These are phyloP conservation scores for Dreissena polymorpha DNA, from an alignment of 1,140 invertebrate genomes.

Conservation along the genomic window DNA sequence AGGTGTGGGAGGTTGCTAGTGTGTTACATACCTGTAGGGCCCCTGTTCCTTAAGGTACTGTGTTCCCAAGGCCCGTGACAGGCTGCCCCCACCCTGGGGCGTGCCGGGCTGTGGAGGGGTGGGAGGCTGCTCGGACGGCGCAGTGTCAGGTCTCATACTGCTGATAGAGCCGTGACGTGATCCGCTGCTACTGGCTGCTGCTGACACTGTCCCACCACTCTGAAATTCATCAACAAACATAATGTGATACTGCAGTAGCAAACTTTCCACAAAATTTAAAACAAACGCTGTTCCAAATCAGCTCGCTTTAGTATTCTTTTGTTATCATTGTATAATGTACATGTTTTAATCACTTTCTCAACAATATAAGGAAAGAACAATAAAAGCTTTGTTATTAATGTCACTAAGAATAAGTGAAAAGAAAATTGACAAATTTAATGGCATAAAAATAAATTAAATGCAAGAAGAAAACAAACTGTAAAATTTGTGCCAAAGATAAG, in stretches of 20 bases:
- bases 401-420: too few species aligned
- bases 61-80: not conserved
- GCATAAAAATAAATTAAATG: too few species aligned
- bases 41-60: not conserved
- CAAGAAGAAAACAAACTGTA: too few species aligned
- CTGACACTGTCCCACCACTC: not conserved
- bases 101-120: constrained; percentile 91
- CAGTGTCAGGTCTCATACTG: constrained; percentile 83
- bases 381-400: too few species aligned
- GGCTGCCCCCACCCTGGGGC: constrained; percentile 47
- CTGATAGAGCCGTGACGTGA: constrained; percentile 66
- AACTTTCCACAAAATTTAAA: not conserved
- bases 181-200: not conserved
- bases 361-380: too few species aligned
- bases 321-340: too few species aligned
- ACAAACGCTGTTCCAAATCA: too few species aligned
- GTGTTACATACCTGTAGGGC: not conserved
- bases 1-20: too few species aligned
- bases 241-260: not conserved
- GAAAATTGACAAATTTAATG: too few species aligned
- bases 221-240: not conserved
- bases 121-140: constrained; percentile 96
- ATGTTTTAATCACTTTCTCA: too few species aligned
- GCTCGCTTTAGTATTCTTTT: too few species aligned
- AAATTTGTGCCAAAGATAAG: too few species aligned